Evolutionary conservation across 92 coral and sea anemone species (phyloP), one percentile per base, ranked within the genome.

Genomic region (Actinostola sp.): DNA sequence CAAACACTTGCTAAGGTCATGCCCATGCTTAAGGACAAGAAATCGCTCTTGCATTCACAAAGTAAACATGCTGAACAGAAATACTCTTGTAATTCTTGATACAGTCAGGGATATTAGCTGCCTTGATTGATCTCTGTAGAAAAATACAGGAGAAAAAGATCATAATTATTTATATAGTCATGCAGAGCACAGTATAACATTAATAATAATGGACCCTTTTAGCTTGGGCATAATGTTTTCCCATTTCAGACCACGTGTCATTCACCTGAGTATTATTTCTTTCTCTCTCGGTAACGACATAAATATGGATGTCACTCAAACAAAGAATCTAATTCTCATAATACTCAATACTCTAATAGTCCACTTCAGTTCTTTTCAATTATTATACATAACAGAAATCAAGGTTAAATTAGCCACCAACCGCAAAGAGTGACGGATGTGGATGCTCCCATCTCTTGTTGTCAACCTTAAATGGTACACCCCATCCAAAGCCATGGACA

Each of bases 401-500:
- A 36, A 36, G 11, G 4, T 36, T 11, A 36, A 4, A 36, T 11
- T 4, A 4, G 11, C 11, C 11, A 36, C 42, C 25, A 9, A 92
- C 97, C 78, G 83, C 81, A 65, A 85, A 92, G 8, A 78, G 8
- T 13, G 73, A 42, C 1, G 79, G 87, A 10, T 63, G 70, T 4
- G 97, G 97, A 23, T 81, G 86, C 59, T 84, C 95, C 97, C 97
- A 92, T 54, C 70, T 45, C 35, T 52, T 62, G 43, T 90, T 92
- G 17, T 50, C 43, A 41, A 92, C 75, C 15, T 50, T 45, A 24
- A 82, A 7, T 0, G 89, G 89, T 2, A 91, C 92, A 12, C 88
- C 92, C 92, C 88, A 92, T 33, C 97, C 97, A 86, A 92, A 92
- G 21, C 92, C 94, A 81, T 84, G 83, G 43, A 92, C 76, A 51